phyloP scores from a whole-genome alignment of 2,888 invertebrate genomes.

The Sphaerophoria taeniata region DNA sequence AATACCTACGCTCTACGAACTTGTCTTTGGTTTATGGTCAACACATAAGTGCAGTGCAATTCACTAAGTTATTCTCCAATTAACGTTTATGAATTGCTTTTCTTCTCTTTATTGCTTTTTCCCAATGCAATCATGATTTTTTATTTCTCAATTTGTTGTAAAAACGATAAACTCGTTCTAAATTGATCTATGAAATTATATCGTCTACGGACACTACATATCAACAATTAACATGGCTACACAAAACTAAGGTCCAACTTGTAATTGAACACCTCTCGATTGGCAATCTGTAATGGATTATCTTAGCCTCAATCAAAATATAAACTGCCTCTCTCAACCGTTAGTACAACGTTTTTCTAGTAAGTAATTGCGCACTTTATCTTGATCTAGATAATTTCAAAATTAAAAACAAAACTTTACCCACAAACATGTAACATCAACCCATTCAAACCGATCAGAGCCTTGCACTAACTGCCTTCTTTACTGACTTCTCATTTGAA shows the following conservation, averaged over 20 bases:
- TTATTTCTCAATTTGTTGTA: too few relatives aligned
- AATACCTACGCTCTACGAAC: too few relatives aligned
- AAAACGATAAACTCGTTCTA: too few relatives aligned
- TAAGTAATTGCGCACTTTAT: constrained; percentile 36
- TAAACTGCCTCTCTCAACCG: constrained; percentile 37
- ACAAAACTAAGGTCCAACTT: constrained; percentile 27
- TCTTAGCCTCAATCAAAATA: constrained; percentile 16
- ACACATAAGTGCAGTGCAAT: too few relatives aligned
- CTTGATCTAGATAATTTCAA: constrained; percentile 42
- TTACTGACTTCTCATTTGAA: constrained; percentile 22
- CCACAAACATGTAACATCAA: constrained; percentile 26
- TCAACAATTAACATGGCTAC: constrained; percentile 14
- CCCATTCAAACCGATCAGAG: constrained; percentile 18
- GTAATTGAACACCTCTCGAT: constrained; percentile 34
- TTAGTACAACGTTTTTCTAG: constrained; percentile 34
- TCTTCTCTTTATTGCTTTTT: too few relatives aligned
- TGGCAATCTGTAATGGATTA: constrained; percentile 13
- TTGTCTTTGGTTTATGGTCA: too few relatives aligned
- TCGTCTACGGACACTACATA: too few relatives aligned
- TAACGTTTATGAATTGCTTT: too few relatives aligned
- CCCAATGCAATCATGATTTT: too few relatives aligned
- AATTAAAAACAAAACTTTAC: constrained; percentile 2
- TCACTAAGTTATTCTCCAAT: too few relatives aligned
- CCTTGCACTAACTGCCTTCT: constrained; percentile 18
- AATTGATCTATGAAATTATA: too few relatives aligned